These are phyloP conservation scores for Brachirus orientalis DNA, from an alignment of 2,113 vertebrate species.

Conservation along the genomic window DNA sequence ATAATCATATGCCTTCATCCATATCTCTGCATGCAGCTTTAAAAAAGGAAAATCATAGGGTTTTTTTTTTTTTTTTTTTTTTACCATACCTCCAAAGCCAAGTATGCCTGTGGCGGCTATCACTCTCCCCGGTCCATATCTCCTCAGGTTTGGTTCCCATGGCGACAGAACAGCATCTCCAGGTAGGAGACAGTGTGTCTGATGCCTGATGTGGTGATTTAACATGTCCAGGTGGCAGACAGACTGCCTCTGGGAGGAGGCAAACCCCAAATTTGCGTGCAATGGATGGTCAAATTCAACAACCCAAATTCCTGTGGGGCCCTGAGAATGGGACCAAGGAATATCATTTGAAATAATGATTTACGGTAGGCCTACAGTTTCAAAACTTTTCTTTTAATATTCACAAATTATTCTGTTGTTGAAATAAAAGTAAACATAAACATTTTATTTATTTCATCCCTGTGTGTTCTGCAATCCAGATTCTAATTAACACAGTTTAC, in stretches of 20 bases:
- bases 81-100: conserved; percentile 66
- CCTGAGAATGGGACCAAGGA: conserved; percentile 61
- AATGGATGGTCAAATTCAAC: conserved; percentile 82
- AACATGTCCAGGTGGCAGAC: conserved; percentile 83
- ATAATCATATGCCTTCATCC: too few relatives aligned
- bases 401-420: too few relatives aligned
- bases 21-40: too few relatives aligned
- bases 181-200: conserved; percentile 70
- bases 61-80: too few relatives aligned
- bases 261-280: not conserved
- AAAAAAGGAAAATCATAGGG: too few relatives aligned
- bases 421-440: too few relatives aligned
- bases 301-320: conserved; percentile 76
- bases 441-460: too few relatives aligned
- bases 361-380: too few relatives aligned
- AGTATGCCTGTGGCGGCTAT: conserved; percentile 77
- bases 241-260: conserved; percentile 70
- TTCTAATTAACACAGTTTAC: too few relatives aligned
- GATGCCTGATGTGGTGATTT: conserved; percentile 67
- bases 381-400: too few relatives aligned
- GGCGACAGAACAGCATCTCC: conserved; percentile 89
- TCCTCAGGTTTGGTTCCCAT: conserved; percentile 79
- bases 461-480: too few relatives aligned
- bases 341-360: too few relatives aligned
- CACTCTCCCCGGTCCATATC: conserved; percentile 86